Evolutionary conservation across 2,888 invertebrate species (phyloP).

Genomic region (Anodontia alba): DNA sequence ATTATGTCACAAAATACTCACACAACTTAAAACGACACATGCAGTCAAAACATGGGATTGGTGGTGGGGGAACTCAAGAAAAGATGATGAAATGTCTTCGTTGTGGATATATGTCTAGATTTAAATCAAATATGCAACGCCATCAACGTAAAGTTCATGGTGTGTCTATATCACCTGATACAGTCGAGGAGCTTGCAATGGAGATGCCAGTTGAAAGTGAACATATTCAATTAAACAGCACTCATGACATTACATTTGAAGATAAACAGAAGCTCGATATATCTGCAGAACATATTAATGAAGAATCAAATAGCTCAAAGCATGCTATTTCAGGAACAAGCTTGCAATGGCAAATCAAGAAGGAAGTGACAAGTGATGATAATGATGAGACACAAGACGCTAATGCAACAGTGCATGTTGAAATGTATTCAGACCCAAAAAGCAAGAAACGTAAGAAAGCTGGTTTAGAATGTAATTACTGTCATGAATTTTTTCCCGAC

Average conservation of each 20-base stretch:
- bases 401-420: background rate
- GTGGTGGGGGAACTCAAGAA: background rate
- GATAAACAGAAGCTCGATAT: too few species aligned
- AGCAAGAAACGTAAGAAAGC: background rate
- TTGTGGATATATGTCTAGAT: background rate
- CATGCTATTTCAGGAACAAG: too few species aligned
- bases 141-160: background rate
- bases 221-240: too few species aligned
- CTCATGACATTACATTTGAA: too few species aligned
- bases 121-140: background rate
- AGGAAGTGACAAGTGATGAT: background rate
- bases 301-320: too few species aligned
- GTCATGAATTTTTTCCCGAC: background rate
- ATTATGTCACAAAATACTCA: constrained; percentile 40
- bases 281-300: too few species aligned
- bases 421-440: background rate
- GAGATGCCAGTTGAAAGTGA: too few species aligned
- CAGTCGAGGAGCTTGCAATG: background rate
- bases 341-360: too few species aligned
- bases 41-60: background rate
- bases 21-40: constrained; percentile 42
- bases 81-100: background rate
- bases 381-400: background rate
- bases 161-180: background rate
- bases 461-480: background rate